These are phyloP conservation scores for Enteromius trimaculatus DNA, from an alignment of 2,797 vertebrate genomes.

Conservation along the genomic window DNA sequence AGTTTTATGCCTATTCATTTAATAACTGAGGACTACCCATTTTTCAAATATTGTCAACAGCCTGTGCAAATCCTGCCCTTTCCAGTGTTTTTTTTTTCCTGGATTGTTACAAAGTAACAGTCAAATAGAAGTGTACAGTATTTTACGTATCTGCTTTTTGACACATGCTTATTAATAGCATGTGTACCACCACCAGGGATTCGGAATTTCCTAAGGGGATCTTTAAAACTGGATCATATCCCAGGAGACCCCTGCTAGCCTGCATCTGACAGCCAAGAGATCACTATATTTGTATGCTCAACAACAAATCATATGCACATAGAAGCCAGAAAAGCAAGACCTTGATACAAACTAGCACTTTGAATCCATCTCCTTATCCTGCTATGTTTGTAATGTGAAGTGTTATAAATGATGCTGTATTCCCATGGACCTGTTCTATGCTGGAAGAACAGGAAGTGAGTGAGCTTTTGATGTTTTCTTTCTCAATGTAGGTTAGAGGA, in stretches of 20 bases:
- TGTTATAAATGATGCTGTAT: slow-evolving; percentile 34
- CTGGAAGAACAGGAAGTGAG: slow-evolving; percentile 19
- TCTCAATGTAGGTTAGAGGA: slow-evolving; percentile 47
- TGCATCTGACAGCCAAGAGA: slow-evolving; percentile 55
- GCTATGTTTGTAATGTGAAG: slow-evolving; percentile 58
- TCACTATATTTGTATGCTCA: slow-evolving; percentile 57
- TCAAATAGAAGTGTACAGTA: slow-evolving; percentile 27
- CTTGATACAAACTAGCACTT: slow-evolving; percentile 60
- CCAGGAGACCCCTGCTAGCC: slow-evolving; percentile 51
- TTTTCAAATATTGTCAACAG: not conserved
- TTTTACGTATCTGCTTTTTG: slow-evolving; percentile 31
- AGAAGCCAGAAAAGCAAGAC: slow-evolving; percentile 45
- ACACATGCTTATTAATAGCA: slow-evolving; percentile 51
- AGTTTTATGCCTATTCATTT: not conserved
- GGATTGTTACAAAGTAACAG: slow-evolving; percentile 2
- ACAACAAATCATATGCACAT: slow-evolving; percentile 46
- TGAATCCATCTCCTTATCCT: slow-evolving; percentile 64
- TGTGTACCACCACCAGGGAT: slow-evolving; percentile 48
- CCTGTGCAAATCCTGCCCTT: not conserved
- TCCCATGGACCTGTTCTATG: slow-evolving; percentile 23
- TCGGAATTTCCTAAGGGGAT: slow-evolving; percentile 56
- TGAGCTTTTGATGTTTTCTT: slow-evolving; percentile 47
- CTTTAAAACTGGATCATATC: slow-evolving; percentile 63
- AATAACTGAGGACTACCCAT: not conserved
- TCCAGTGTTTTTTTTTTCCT: slow-evolving; percentile 11